Evolutionary conservation across 2,113 vertebrate species (phyloP), one percentile per base, ranked within the genome.

Genomic region (Nerophis ophidion): DNA sequence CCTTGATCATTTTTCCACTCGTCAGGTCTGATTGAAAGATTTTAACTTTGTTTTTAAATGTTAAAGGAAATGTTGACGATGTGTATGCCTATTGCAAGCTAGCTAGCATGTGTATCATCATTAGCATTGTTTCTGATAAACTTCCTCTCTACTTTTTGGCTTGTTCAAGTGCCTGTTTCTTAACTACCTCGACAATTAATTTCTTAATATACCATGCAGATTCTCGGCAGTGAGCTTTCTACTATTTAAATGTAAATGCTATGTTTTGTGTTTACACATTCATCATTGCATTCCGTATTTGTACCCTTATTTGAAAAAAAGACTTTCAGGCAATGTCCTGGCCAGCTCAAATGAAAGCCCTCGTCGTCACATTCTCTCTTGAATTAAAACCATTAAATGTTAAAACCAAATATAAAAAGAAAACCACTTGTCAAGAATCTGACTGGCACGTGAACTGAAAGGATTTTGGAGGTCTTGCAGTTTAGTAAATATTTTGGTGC

Each of bases 401-500:
- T 13, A 16, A 14, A 61, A 48, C 9, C 15, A 35, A 26, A 59
- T 44, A 11, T 4, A 44, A 9, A 12, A 44, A 44, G 40, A 12
- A 44, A 44, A 44, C 40, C 6, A 17, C 38, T 13, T 50, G 3
- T 42, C 46, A 61, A 51, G 48, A 40, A 19, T 26, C 16, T 70
- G 54, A 50, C 71, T 67, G 42, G 33, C 62, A 63, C 42, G 69
- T 71, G 51, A 57, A 69, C 36, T 65, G 8, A 71, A 61, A 63
- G 42, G 44, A 68, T 60, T 48, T 50, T 44, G 75, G 16, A 63
- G 62, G 60, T 53, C 54, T 42, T 63, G 46, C 74, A 65, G 71
- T 83, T 75, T 38, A 58, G 15, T 38, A 60, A 70, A 61, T 63
- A 67, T 64, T 60, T 65, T 34, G 60, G 58, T 65, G 45, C 48